Evolutionary conservation across 2,888 invertebrate species (phyloP).

Genomic region (Eupithecia exiguata): DNA sequence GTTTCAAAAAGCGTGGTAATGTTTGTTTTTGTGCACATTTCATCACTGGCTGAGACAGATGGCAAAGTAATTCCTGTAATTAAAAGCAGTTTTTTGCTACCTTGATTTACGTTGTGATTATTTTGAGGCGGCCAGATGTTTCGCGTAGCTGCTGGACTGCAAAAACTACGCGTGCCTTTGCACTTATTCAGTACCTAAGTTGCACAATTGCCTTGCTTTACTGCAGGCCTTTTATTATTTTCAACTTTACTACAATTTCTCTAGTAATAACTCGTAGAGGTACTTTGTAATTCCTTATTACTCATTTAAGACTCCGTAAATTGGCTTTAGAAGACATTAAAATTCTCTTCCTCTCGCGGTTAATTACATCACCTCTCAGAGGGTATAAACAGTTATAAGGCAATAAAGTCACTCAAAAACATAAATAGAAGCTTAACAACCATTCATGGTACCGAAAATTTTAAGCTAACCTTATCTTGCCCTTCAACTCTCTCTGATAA

Average conservation of each 20-base stretch:
- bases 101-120: slow-evolving; percentile 41
- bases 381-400: slow-evolving; percentile 21
- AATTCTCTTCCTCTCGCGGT: slow-evolving; percentile 7
- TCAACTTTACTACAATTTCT: slow-evolving; percentile 7
- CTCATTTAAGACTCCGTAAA: slow-evolving; percentile 17
- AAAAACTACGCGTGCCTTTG: slow-evolving; percentile 67
- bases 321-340: slow-evolving; percentile 15
- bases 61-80: slow-evolving; percentile 70
- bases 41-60: slow-evolving; percentile 68
- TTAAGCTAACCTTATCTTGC: slow-evolving; percentile 49
- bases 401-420: slow-evolving; percentile 35
- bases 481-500: slow-evolving; percentile 78
- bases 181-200: slow-evolving; percentile 64
- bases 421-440: slow-evolving; percentile 2
- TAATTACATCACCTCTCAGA: slow-evolving; percentile 3
- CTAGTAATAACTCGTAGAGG: slow-evolving; percentile 9
- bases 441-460: slow-evolving; percentile 35
- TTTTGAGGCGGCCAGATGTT: slow-evolving; percentile 54
- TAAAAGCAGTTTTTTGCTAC: slow-evolving; percentile 65
- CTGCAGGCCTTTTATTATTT: slow-evolving; percentile 20
- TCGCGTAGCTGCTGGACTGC: slow-evolving; percentile 52
- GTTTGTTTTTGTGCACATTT: slow-evolving; percentile 72
- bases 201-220: slow-evolving; percentile 58
- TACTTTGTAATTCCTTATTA: slow-evolving; percentile 10
- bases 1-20: slow-evolving; percentile 55